phyloP scores from a whole-genome alignment of 2,113 vertebrate genomes.

The Perognathus longimembris region DNA sequence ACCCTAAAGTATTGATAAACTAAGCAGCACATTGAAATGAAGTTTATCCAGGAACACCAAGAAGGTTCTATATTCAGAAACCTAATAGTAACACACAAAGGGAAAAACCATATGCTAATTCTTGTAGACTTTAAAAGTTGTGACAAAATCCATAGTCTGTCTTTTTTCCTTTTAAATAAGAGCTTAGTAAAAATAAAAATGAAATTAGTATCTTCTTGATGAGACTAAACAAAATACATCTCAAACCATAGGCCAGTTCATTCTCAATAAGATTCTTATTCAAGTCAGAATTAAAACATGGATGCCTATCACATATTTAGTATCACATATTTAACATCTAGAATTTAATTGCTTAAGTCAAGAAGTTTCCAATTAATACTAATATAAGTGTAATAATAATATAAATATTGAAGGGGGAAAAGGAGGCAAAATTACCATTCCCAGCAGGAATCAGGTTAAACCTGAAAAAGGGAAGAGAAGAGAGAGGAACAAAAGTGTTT shows the following conservation, averaged over 20 bases:
- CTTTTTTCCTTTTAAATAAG: constrained; percentile 24
- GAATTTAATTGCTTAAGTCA: neutral
- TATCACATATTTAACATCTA: neutral
- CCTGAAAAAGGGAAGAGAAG: neutral
- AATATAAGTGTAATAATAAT: neutral
- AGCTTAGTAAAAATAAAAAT: constrained; percentile 1
- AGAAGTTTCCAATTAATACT: neutral
- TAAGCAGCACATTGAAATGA: neutral
- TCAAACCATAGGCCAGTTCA: constrained; percentile 20
- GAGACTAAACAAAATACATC: neutral
- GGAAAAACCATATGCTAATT: neutral
- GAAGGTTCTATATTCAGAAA: neutral
- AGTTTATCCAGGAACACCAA: neutral
- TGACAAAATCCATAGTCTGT: neutral
- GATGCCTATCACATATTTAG: neutral
- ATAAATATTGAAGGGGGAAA: neutral
- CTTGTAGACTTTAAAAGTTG: constrained; percentile 10
- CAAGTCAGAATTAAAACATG: neutral
- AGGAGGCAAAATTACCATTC: constrained; percentile 1
- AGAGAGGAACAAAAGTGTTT: neutral
- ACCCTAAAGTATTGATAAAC: constrained; percentile 29
- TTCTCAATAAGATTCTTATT: constrained; percentile 3
- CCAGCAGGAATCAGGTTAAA: constrained; percentile 17
- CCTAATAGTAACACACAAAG: neutral
- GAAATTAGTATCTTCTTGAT: constrained; percentile 1